phyloP scores from a whole-genome alignment of 2,113 vertebrate genomes.

The Tursiops truncatus region DNA sequence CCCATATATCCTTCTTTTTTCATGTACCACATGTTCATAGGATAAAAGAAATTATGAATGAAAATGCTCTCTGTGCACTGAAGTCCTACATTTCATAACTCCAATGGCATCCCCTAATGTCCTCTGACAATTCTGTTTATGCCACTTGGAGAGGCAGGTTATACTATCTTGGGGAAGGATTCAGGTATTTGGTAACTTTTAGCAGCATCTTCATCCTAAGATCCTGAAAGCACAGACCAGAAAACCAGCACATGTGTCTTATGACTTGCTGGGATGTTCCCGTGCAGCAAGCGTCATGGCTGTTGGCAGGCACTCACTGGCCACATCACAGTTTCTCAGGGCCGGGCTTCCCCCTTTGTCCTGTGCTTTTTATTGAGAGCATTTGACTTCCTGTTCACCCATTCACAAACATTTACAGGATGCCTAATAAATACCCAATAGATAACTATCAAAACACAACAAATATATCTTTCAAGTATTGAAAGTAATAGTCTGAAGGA shows the following conservation, averaged over 20 bases:
- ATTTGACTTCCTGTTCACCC: not conserved
- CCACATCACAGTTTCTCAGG: not conserved
- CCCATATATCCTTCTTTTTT: not conserved
- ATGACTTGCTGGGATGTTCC: not conserved
- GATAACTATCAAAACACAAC: not conserved
- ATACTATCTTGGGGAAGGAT: not conserved
- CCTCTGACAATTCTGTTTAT: not conserved
- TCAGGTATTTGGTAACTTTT: not conserved
- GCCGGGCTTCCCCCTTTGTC: not conserved
- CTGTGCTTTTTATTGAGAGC: not conserved
- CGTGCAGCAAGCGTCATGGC: not conserved
- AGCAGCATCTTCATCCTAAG: not conserved
- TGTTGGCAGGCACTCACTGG: not conserved
- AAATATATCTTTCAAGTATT: not conserved
- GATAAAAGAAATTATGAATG: constrained; percentile 44
- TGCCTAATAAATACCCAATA: not conserved
- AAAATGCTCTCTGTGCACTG: not conserved
- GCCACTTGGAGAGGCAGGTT: not conserved
- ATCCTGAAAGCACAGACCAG: not conserved
- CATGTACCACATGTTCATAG: not conserved
- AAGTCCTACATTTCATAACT: constrained; percentile 2
- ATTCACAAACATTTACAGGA: not conserved
- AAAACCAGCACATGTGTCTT: not conserved
- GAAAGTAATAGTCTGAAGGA: not conserved
- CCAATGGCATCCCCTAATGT: not conserved